Conservation (phyloP, 1,140 invertebrate species). For the Procambarus virginalis region DNA sequence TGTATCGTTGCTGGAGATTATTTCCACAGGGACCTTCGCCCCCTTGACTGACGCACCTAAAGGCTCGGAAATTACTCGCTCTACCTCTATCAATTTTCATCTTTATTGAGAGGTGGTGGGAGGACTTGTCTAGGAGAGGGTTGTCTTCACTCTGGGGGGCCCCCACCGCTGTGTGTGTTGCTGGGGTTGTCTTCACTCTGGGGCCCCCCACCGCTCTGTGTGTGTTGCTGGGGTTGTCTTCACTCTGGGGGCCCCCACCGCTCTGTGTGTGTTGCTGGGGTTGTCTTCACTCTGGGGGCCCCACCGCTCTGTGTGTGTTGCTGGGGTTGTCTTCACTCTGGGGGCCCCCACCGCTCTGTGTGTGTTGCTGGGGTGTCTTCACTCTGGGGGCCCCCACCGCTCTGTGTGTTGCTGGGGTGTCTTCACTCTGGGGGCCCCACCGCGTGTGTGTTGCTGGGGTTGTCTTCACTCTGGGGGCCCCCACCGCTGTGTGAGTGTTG, state of each 20-base stretch:
- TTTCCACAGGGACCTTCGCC: constrained; percentile 48
- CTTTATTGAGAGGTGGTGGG: constrained; percentile 20
- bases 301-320: no score
- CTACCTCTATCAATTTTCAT: constrained; percentile 57
- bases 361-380: no score
- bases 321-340: no score
- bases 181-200: background rate
- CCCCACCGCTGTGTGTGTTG: background rate
- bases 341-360: no score
- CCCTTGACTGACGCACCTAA: constrained; percentile 47
- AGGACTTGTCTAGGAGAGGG: no score
- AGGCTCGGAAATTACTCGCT: constrained; percentile 32
- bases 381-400: no score
- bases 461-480: no score
- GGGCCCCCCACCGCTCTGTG: no score
- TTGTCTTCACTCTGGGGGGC: background rate
- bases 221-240: no score
- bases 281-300: background rate
- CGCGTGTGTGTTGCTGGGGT: background rate
- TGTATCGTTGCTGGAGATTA: constrained; percentile 44
- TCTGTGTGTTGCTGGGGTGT: background rate
- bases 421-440: background rate
- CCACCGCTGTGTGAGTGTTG: no score
- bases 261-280: background rate
- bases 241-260: no score